Evolutionary conservation across 2,888 invertebrate genomes (phyloP).

Genomic region (Dioctria rufipes): DNA sequence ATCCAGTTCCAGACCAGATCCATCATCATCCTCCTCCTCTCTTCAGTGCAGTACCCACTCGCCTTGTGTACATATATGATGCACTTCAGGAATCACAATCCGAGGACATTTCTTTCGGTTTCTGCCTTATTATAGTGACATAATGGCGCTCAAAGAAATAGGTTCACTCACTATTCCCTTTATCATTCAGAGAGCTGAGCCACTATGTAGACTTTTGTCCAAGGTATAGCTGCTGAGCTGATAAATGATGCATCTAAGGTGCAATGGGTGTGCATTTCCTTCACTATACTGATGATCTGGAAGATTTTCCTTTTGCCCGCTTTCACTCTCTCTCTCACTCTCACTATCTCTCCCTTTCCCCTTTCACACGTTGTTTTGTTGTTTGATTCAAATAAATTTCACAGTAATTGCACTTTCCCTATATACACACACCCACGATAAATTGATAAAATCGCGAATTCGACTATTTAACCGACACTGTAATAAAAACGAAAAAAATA

Average conservation of each 20-base stretch:
- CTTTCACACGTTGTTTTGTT: neutral
- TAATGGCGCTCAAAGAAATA: constrained; percentile 18
- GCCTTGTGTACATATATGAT: neutral
- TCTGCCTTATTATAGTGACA: constrained; percentile 10
- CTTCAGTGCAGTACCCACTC: neutral
- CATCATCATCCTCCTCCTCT: neutral
- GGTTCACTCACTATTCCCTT: neutral
- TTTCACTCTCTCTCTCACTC: neutral
- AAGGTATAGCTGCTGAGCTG: neutral
- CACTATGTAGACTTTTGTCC: neutral
- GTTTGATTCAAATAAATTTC: neutral
- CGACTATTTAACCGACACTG: constrained; percentile 21
- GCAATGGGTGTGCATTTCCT: constrained; percentile 7
- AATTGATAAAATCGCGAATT: constrained; percentile 7
- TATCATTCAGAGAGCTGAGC: constrained; percentile 17
- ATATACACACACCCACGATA: neutral
- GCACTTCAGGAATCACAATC: neutral
- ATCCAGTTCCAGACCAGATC: too few species aligned
- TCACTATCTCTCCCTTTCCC: neutral
- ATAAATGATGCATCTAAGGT: constrained; percentile 26
- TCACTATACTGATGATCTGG: too few species aligned
- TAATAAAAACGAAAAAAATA: neutral
- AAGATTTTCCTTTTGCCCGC: neutral
- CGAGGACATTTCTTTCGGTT: constrained; percentile 11
- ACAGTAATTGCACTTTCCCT: neutral